Conservation (phyloP, 2,113 vertebrate genomes). For the Mustela nigripes region DNA sequence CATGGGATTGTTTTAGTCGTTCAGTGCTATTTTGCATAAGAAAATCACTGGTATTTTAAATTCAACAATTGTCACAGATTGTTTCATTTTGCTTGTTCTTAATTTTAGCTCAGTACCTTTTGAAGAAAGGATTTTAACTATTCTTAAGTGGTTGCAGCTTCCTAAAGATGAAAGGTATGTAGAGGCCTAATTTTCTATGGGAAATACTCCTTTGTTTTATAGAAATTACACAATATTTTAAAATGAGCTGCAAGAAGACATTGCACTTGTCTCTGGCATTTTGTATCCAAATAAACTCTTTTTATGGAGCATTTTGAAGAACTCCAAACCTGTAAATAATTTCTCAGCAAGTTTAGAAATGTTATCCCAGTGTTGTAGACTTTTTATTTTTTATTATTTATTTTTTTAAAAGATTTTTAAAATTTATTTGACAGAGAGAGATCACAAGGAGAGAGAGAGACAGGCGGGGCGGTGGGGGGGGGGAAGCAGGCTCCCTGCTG, state of each 20-base stretch:
- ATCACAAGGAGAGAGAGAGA: too few species aligned
- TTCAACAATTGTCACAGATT: background rate
- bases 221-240: background rate
- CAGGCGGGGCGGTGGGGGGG: too few species aligned
- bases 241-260: slow-evolving; percentile 25
- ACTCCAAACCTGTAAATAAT: background rate
- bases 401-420: too few species aligned
- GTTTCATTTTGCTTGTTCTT: slow-evolving; percentile 56
- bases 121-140: slow-evolving; percentile 88
- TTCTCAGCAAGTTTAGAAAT: slow-evolving; percentile 46
- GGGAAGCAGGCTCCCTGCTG: too few species aligned
- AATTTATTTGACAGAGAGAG: too few species aligned
- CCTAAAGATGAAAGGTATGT: slow-evolving; percentile 88
- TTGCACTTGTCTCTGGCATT: background rate
- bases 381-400: background rate
- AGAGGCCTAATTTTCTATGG: background rate
- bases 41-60: slow-evolving; percentile 35
- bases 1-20: background rate
- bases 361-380: background rate
- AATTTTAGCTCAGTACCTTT: slow-evolving; percentile 88
- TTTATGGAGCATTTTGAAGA: slow-evolving; percentile 55
- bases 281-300: slow-evolving; percentile 5
- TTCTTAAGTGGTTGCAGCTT: slow-evolving; percentile 89
- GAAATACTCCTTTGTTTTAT: slow-evolving; percentile 2
- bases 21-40: background rate